These are phyloP conservation scores for Aethes cnicana DNA, from an alignment of 2,888 invertebrate species.

Conservation along the genomic window DNA sequence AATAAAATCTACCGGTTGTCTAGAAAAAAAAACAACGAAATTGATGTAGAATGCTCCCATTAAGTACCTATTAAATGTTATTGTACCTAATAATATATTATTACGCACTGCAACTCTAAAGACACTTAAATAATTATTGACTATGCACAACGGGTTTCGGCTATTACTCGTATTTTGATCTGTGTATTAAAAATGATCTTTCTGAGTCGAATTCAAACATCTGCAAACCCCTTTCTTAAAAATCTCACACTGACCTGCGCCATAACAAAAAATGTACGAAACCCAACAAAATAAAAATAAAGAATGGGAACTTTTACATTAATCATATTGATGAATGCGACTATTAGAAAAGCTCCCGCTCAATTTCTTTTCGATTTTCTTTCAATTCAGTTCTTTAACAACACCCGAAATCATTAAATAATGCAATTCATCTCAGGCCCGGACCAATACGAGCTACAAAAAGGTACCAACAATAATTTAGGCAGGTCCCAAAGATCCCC, in stretches of 20 bases:
- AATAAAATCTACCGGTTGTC: conserved; percentile 42
- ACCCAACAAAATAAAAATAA: conserved; percentile 45
- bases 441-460: conserved; percentile 35
- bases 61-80: no score
- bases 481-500: conserved; percentile 29
- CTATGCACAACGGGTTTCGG: no score
- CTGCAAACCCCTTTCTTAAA: conserved; percentile 1
- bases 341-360: conserved; percentile 48
- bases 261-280: conserved; percentile 42
- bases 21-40: no score
- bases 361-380: conserved; percentile 50
- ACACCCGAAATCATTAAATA: conserved; percentile 53
- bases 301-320: conserved; percentile 56
- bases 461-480: conserved; percentile 33
- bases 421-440: conserved; percentile 44
- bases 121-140: no score
- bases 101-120: no score
- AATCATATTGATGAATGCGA: conserved; percentile 73
- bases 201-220: not conserved
- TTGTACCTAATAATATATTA: no score
- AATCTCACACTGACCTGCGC: conserved; percentile 16
- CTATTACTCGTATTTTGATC: no score
- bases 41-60: no score
- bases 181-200: no score
- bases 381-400: conserved; percentile 50